phyloP scores from a whole-genome alignment of 1,140 invertebrate species.

The Penaeus chinensis region DNA sequence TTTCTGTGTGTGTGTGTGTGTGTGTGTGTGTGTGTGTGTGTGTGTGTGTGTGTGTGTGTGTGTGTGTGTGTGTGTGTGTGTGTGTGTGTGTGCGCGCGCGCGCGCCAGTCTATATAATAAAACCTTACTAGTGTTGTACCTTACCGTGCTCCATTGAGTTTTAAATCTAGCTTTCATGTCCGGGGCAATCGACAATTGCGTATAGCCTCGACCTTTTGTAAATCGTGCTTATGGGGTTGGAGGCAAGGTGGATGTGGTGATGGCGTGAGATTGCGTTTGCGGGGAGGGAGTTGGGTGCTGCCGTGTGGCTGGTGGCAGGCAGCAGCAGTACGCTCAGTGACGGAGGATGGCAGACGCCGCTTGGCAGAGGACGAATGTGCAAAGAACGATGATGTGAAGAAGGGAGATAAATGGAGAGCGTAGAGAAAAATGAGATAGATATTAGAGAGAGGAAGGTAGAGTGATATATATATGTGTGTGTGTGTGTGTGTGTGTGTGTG shows the following conservation, averaged over 20 bases:
- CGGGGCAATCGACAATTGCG: no score
- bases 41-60: conserved; percentile 6
- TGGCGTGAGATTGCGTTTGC: no score
- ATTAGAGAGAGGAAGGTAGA: not conserved
- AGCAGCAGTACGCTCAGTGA: not conserved
- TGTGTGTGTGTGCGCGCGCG: not conserved
- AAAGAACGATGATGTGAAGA: not conserved
- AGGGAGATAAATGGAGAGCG: not conserved
- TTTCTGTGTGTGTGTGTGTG: not conserved
- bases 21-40: not conserved
- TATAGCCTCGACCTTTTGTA: no score
- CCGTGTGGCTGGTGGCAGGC: no score
- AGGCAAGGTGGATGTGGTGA: no score
- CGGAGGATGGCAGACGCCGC: not conserved
- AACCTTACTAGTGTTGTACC: no score
- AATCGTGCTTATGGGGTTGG: no score
- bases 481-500: not conserved
- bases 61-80: conserved; percentile 23
- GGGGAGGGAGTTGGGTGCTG: no score
- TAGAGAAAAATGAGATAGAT: not conserved
- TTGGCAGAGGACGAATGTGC: no score
- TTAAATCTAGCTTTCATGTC: no score
- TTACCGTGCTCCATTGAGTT: no score
- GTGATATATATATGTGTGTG: not conserved
- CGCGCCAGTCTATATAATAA: no score